Conservation (phyloP, 2,888 invertebrate species). For the Thymelicus sylvestris region DNA sequence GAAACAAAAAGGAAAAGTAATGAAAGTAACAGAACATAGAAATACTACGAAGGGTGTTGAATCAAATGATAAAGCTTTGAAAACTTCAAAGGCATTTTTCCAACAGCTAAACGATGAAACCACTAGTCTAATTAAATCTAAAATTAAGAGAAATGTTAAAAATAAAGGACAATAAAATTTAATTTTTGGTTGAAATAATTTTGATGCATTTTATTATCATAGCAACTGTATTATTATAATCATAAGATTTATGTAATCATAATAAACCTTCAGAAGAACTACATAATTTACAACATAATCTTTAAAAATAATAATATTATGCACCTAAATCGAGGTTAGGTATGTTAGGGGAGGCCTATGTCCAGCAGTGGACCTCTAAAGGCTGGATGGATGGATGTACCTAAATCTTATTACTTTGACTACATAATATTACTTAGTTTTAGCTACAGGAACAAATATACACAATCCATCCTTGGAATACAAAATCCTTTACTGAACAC, state of each 20-base stretch:
- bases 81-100: constrained; percentile 93
- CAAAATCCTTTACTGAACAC: too few species aligned
- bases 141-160: constrained; percentile 62
- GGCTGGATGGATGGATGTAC: too few species aligned
- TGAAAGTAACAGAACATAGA: constrained; percentile 79
- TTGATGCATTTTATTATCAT: constrained; percentile 18
- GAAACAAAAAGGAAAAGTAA: constrained; percentile 73
- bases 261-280: background rate
- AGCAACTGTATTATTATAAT: background rate
- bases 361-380: too few species aligned
- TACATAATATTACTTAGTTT: too few species aligned
- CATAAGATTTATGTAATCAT: background rate
- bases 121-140: constrained; percentile 69
- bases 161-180: constrained; percentile 59
- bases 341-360: too few species aligned
- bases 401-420: too few species aligned
- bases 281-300: background rate
- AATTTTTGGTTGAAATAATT: constrained; percentile 34
- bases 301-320: too few species aligned
- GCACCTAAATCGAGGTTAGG: too few species aligned
- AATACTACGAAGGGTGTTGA: constrained; percentile 84
- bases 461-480: too few species aligned
- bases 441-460: too few species aligned
- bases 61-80: constrained; percentile 84
- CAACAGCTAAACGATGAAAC: constrained; percentile 91